Percentiles rank a stretch among this genome's conserved stretches.
These are phyloP conservation scores for Drosophila mimica DNA, from an alignment of 2,888 invertebrate genomes.

Conservation along the genomic window DNA sequence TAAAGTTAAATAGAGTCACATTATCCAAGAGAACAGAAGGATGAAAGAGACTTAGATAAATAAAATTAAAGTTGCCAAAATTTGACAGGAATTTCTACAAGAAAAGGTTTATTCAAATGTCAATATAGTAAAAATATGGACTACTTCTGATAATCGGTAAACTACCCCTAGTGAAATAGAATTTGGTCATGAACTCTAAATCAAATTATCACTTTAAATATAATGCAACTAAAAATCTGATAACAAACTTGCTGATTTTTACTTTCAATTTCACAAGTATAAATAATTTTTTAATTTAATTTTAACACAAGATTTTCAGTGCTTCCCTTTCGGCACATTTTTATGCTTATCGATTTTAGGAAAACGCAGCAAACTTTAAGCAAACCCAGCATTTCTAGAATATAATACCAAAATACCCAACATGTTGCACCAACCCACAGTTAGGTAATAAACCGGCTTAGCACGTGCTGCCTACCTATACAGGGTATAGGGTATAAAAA, in stretches of 20 bases:
- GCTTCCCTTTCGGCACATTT: not conserved
- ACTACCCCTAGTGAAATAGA: not conserved
- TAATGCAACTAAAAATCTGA: not conserved
- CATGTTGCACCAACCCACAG: constrained; percentile 7
- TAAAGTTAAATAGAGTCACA: not conserved
- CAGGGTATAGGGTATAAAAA: constrained; percentile 31
- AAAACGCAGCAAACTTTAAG: not conserved
- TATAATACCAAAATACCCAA: not conserved
- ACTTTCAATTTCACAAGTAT: not conserved
- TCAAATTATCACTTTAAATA: not conserved
- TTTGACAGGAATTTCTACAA: not conserved
- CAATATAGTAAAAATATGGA: not conserved
- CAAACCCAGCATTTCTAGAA: not conserved
- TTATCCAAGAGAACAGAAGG: not conserved
- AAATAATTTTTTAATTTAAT: too few relatives aligned
- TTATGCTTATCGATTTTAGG: not conserved
- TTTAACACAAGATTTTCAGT: too few relatives aligned
- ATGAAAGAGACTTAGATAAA: too few relatives aligned
- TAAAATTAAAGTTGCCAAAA: not conserved
- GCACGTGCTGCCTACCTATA: not conserved
- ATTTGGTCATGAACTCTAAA: not conserved
- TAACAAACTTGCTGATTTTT: not conserved
- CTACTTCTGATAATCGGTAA: not conserved
- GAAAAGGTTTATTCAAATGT: not conserved
- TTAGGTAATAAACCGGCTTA: not conserved